Percentiles rank a stretch among this genome's conserved stretches.
Conservation (phyloP, 2,888 invertebrate species). For the Sinotaia quadrata region DNA sequence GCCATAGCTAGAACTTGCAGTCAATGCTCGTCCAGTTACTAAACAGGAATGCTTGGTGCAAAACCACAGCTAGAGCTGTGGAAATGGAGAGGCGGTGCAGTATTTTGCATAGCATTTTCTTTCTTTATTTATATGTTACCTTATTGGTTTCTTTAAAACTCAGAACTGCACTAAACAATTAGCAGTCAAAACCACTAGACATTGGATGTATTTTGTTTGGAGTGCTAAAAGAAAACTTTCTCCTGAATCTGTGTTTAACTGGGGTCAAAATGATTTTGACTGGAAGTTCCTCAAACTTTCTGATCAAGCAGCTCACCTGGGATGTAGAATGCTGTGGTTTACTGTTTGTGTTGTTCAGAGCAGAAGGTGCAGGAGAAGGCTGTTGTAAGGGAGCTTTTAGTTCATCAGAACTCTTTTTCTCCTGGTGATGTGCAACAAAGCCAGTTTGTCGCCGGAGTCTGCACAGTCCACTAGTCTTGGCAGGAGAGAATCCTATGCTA, state of each 20-base stretch:
- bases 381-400: slow-evolving; percentile 11
- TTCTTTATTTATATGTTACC: no score
- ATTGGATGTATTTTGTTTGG: slow-evolving; percentile 1
- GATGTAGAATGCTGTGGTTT: background rate
- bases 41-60: no score
- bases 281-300: background rate
- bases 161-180: background rate
- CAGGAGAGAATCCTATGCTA: slow-evolving; percentile 60
- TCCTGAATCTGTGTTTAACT: background rate
- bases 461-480: slow-evolving; percentile 24
- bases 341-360: background rate
- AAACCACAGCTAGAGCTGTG: no score
- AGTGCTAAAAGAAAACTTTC: background rate
- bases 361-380: background rate
- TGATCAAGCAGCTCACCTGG: background rate
- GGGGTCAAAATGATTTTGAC: background rate
- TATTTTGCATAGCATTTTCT: no score
- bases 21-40: no score
- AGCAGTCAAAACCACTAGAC: background rate
- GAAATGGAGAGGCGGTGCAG: no score
- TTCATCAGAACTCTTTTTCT: slow-evolving; percentile 46
- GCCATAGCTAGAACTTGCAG: no score
- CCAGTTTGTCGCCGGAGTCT: slow-evolving; percentile 48
- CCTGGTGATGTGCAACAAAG: slow-evolving; percentile 46
- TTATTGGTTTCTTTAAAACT: background rate